Percentiles rank a stretch among this genome's conserved stretches.
Conservation (phyloP, 2,888 invertebrate genomes). For the Axea sp. region DNA sequence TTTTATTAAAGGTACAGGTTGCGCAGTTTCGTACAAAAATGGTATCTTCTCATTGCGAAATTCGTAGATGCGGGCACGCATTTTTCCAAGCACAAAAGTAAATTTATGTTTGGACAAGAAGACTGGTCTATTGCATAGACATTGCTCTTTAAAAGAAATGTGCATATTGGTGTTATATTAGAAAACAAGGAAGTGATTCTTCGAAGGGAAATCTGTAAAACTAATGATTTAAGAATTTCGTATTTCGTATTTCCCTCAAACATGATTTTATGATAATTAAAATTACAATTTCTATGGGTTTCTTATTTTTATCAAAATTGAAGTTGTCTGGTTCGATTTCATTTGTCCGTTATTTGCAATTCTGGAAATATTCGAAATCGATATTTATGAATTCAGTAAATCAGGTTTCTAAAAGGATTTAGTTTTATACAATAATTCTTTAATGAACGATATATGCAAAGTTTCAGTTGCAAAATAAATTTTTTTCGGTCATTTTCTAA, state of each 20-base stretch:
- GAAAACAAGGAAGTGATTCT: slow-evolving; percentile 9
- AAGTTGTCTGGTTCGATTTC: too few species aligned
- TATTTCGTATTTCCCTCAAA: slow-evolving; percentile 2
- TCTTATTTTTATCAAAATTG: too few species aligned
- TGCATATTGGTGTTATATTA: slow-evolving; percentile 1
- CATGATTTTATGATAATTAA: slow-evolving; percentile 5
- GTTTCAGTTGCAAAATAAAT: too few species aligned
- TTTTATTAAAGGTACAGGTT: not conserved
- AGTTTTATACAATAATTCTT: too few species aligned
- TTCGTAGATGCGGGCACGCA: not conserved
- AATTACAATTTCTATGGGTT: too few species aligned
- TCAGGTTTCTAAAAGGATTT: too few species aligned
- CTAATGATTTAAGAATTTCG: slow-evolving; percentile 14
- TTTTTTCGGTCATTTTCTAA: too few species aligned
- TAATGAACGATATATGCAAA: too few species aligned
- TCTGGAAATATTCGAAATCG: too few species aligned
- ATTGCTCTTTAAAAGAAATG: slow-evolving; percentile 5
- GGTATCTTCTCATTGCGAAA: not conserved
- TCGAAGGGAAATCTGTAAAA: slow-evolving; percentile 10
- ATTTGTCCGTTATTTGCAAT: too few species aligned
- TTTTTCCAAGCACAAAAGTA: not conserved
- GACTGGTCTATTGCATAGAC: not conserved
- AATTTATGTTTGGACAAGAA: not conserved
- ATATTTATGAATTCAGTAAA: too few species aligned
- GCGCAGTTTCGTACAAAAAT: not conserved